Base-by-base conservation (phyloP, 64 coral and sea anemone genomes). In the Actinia tenebrosa region DNA sequence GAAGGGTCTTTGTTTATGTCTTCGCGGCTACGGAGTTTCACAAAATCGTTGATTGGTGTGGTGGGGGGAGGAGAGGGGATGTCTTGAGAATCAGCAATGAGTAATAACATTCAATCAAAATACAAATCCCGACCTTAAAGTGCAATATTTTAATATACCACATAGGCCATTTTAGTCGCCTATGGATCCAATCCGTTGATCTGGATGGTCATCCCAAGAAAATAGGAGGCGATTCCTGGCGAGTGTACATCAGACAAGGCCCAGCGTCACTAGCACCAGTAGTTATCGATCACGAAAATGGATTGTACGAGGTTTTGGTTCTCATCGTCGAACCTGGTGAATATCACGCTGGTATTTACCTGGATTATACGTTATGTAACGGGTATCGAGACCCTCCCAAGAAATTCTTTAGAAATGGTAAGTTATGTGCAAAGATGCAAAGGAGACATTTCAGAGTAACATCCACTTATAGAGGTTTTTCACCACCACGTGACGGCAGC, bases 161-260 rank as follows among this genome's bases (percentile, higher is more conserved):
- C 9, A 26, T 71, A 95, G 94, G 94, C 68, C 87, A 89, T 0
- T 95, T 95, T 4, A 95, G 87, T 95, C 94, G 94, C 15, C 89
- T 95, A 18, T 92, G 87, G 77, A 92, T 95, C 56, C 94, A 95
- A 61, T 95, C 94, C 2, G 90, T 92, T 25, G 87, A 77, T 10
- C 42, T 71, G 68, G 22, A 89, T 62, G 90, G 90, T 4, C 18
- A 46, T 19, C n/a, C 14, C 14, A 95, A 95, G 56, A 68, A 26
- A 4, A 64, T 78, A 10, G 94, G 94, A 16, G 94, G 94, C 3
- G 94, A 95, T 75, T 89, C 94, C 1, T 95, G 94, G 94, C 63
- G 94, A 87, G 68, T 95, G 14, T 92, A 92, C 83, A 92, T 95
- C 16, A 92, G 90, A 89, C 81, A 95, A 92, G 94, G 94, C 58